phyloP scores from a whole-genome alignment of 1,140 invertebrate genomes.

The Drosophila aff. region DNA sequence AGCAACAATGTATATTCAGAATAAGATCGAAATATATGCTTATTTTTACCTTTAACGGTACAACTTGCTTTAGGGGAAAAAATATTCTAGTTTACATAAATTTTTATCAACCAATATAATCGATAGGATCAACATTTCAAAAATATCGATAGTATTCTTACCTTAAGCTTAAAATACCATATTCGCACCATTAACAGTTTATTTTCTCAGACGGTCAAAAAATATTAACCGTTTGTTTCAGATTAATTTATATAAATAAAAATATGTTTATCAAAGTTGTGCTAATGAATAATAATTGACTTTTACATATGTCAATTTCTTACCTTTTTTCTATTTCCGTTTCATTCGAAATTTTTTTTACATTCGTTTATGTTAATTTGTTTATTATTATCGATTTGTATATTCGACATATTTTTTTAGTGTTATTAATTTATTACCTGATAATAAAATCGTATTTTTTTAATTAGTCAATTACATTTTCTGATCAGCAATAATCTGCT shows the following conservation, averaged over 20 bases:
- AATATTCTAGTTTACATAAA: constrained; percentile 12
- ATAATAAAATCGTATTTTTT: no score
- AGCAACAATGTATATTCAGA: not conserved
- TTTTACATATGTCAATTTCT: no score
- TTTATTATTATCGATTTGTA: no score
- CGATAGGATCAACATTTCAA: not conserved
- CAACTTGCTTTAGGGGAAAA: not conserved
- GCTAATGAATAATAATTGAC: no score
- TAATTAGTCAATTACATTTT: no score
- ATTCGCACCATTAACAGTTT: not conserved
- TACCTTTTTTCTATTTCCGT: no score
- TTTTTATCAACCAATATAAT: constrained; percentile 1
- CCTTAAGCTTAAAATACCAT: not conserved
- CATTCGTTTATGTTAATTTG: no score
- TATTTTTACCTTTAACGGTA: not conserved
- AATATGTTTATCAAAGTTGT: no score
- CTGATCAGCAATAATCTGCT: no score
- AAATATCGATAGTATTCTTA: not conserved
- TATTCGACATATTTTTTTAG: no score
- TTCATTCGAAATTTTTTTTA: no score
- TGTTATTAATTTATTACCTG: no score
- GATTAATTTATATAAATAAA: not conserved
- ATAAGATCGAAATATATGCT: not conserved
- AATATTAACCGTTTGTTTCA: not conserved
- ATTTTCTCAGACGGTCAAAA: not conserved